These are phyloP conservation scores for Characodon lateralis DNA, from an alignment of 2,797 vertebrate species.

Conservation along the genomic window DNA sequence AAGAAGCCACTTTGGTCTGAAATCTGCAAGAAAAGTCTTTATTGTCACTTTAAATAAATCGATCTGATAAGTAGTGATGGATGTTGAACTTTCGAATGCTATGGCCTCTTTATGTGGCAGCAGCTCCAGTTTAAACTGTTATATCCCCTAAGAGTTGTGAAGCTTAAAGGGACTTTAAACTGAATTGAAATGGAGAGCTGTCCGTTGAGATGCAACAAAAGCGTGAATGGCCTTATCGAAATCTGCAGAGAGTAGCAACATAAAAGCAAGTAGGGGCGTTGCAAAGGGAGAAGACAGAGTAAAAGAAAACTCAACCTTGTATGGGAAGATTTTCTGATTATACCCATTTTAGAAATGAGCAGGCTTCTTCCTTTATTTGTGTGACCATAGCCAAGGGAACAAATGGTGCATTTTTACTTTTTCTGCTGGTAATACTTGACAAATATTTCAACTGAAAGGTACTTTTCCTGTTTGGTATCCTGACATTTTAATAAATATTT, in stretches of 20 bases:
- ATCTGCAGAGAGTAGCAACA: slow-evolving; percentile 60
- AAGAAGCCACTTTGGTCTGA: background rate
- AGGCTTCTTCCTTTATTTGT: slow-evolving; percentile 30
- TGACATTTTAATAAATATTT: background rate
- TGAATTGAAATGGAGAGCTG: slow-evolving; percentile 23
- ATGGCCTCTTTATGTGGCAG: slow-evolving; percentile 30
- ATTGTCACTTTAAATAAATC: slow-evolving; percentile 25
- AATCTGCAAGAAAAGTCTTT: background rate
- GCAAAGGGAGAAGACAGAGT: slow-evolving; percentile 15
- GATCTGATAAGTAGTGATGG: slow-evolving; percentile 16
- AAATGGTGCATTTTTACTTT: background rate
- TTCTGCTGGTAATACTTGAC: slow-evolving; percentile 1
- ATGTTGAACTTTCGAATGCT: slow-evolving; percentile 30
- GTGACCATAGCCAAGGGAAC: slow-evolving; percentile 43
- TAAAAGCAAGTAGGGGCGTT: slow-evolving; percentile 37
- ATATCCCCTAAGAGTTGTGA: slow-evolving; percentile 39
- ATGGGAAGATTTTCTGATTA: slow-evolving; percentile 30
- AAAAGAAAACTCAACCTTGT: slow-evolving; percentile 37
- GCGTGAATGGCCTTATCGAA: slow-evolving; percentile 50
- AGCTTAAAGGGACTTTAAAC: slow-evolving; percentile 52
- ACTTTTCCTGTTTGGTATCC: background rate
- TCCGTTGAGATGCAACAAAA: slow-evolving; percentile 37
- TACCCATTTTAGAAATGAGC: background rate
- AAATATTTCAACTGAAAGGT: slow-evolving; percentile 13
- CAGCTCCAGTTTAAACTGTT: slow-evolving; percentile 32